phyloP scores from a whole-genome alignment of 2,888 invertebrate genomes.

The Danaus chrysippus region DNA sequence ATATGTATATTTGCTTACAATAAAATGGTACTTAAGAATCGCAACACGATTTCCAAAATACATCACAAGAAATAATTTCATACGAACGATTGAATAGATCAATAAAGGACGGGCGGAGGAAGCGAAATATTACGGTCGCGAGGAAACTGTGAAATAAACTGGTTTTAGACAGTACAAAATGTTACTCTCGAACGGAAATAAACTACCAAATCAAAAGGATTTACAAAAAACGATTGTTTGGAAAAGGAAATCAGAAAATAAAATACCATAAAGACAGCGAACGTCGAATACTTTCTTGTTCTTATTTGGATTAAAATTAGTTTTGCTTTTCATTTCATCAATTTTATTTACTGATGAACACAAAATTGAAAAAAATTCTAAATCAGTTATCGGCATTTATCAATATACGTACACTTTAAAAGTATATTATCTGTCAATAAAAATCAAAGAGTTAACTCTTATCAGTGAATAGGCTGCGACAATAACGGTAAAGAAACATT shows the following conservation, averaged over 20 bases:
- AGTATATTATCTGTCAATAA: too few relatives aligned
- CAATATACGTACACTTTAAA: too few relatives aligned
- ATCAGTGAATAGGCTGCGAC: too few relatives aligned
- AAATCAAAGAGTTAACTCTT: too few relatives aligned
- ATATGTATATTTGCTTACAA: conserved; percentile 40
- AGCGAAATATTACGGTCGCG: conserved; percentile 14
- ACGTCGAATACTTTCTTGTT: too few relatives aligned
- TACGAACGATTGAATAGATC: conserved; percentile 62
- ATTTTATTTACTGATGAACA: too few relatives aligned
- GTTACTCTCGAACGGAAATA: conserved; percentile 5
- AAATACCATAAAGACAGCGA: too few relatives aligned
- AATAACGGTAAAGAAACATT: too few relatives aligned
- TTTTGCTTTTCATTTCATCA: too few relatives aligned
- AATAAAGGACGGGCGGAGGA: conserved; percentile 44
- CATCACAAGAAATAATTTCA: conserved; percentile 39
- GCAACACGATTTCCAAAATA: conserved; percentile 29
- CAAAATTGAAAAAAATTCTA: too few relatives aligned
- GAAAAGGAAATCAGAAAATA: not conserved
- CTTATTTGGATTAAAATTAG: too few relatives aligned
- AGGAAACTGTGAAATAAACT: conserved; percentile 17
- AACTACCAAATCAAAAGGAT: conserved; percentile 6
- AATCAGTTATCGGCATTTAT: too few relatives aligned
- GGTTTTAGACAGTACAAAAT: conserved; percentile 12
- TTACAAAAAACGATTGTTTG: conserved; percentile 4
- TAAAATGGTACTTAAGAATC: conserved; percentile 38